Conservation (phyloP, 1,140 invertebrate species). For the Saccostrea echinata region DNA sequence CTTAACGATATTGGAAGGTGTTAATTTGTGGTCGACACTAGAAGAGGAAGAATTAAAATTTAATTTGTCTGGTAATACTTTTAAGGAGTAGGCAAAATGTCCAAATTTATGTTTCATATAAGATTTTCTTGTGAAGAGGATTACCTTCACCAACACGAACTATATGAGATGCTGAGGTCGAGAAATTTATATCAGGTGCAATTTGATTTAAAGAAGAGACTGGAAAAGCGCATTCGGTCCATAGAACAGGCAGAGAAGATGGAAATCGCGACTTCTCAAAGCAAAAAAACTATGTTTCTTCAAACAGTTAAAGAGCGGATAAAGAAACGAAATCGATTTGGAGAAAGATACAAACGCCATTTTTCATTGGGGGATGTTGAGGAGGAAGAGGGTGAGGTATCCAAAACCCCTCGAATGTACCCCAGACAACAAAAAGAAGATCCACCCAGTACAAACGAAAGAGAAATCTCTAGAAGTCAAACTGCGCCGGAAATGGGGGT, state of each 20-base stretch:
- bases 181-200: slow-evolving; percentile 56
- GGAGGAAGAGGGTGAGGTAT: not conserved
- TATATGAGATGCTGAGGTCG: slow-evolving; percentile 59
- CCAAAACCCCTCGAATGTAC: not conserved
- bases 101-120: slow-evolving; percentile 57
- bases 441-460: not conserved
- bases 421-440: not conserved
- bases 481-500: slow-evolving; percentile 20
- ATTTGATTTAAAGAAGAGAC: slow-evolving; percentile 54
- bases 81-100: slow-evolving; percentile 36
- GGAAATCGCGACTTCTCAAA: slow-evolving; percentile 51
- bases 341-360: slow-evolving; percentile 22
- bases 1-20: slow-evolving; percentile 22
- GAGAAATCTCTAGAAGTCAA: not conserved
- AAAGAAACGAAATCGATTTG: slow-evolving; percentile 21
- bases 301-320: slow-evolving; percentile 55
- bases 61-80: not conserved
- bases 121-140: slow-evolving; percentile 49
- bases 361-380: not conserved
- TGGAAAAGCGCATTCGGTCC: slow-evolving; percentile 52
- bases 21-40: slow-evolving; percentile 12
- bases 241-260: slow-evolving; percentile 57
- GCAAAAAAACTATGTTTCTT: slow-evolving; percentile 52
- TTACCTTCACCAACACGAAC: slow-evolving; percentile 56
- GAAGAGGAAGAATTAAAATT: not conserved